phyloP scores from a whole-genome alignment of 2,113 vertebrate genomes.

The Calyptommatus sinebrachiatus region DNA sequence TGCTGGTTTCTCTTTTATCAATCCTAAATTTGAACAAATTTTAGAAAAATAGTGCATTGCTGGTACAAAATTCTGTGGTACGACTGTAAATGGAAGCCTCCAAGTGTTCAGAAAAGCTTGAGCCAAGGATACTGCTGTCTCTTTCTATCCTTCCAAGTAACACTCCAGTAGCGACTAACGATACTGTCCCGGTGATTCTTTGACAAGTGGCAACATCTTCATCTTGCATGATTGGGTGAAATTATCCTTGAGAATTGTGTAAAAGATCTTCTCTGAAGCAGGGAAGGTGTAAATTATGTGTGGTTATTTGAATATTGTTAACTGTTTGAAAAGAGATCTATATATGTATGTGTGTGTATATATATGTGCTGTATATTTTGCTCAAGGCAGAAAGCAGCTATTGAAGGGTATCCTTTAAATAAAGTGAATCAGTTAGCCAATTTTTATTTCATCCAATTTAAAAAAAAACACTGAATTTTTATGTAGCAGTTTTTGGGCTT shows the following conservation, averaged over 20 bases:
- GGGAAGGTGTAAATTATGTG: conserved; percentile 76
- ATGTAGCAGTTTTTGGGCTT: conserved; percentile 33
- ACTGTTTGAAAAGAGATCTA: conserved; percentile 64
- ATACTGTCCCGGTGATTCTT: conserved; percentile 37
- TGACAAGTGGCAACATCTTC: conserved; percentile 23
- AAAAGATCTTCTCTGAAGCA: conserved; percentile 61
- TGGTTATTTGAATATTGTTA: conserved; percentile 84
- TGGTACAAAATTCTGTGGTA: neutral
- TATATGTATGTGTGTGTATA: conserved; percentile 30
- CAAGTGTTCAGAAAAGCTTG: neutral
- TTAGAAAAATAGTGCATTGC: conserved; percentile 72
- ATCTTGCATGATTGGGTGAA: conserved; percentile 54
- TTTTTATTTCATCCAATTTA: conserved; percentile 71
- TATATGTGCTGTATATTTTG: conserved; percentile 82
- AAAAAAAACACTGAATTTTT: conserved; percentile 56
- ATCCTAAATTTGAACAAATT: conserved; percentile 86
- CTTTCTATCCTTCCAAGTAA: conserved; percentile 23
- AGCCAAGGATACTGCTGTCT: neutral
- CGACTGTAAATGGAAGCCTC: neutral
- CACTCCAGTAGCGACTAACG: conserved; percentile 27
- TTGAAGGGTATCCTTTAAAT: conserved; percentile 50
- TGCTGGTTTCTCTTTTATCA: conserved; percentile 91
- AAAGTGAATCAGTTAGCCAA: conserved; percentile 43
- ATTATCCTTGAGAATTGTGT: conserved; percentile 69
- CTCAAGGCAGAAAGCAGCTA: conserved; percentile 59